Evolutionary conservation across 1,140 invertebrate genomes (phyloP).

Genomic region (Psilanteris sp.): DNA sequence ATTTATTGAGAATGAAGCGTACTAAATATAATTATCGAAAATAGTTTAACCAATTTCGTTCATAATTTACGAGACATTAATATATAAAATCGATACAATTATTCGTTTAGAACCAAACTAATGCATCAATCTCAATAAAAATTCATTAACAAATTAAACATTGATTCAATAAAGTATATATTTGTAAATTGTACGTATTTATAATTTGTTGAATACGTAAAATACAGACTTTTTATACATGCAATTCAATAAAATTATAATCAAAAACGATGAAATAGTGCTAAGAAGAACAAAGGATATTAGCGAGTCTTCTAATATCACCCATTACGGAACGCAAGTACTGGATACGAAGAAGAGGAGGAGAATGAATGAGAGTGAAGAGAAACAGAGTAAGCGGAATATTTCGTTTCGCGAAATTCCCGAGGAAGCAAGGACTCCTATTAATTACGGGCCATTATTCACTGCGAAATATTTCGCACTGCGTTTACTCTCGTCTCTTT

Average conservation of each 20-base stretch:
- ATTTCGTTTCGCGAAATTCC: constrained; percentile 59
- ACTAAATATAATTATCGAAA: too few relatives aligned
- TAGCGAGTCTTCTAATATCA: constrained; percentile 51
- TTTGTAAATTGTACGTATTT: too few relatives aligned
- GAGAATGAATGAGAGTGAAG: constrained; percentile 55
- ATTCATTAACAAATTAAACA: too few relatives aligned
- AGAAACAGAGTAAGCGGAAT: constrained; percentile 53
- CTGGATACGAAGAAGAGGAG: constrained; percentile 50
- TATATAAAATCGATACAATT: too few relatives aligned
- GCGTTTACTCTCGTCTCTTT: constrained; percentile 57
- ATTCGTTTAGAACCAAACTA: too few relatives aligned
- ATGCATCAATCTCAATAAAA: too few relatives aligned
- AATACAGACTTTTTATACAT: too few relatives aligned
- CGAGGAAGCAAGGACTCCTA: constrained; percentile 51
- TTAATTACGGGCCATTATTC: constrained; percentile 60
- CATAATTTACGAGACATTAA: too few relatives aligned
- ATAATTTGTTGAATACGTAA: too few relatives aligned
- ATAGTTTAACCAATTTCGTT: too few relatives aligned
- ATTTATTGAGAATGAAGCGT: too few relatives aligned
- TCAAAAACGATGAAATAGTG: constrained; percentile 36
- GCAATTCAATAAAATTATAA: constrained; percentile 29
- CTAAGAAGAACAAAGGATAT: constrained; percentile 43
- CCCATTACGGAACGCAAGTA: constrained; percentile 38
- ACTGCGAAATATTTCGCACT: constrained; percentile 53
- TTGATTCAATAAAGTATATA: too few relatives aligned